These are phyloP conservation scores for Falcaria lacertinaria DNA, from an alignment of 2,888 invertebrate genomes.

Conservation along the genomic window DNA sequence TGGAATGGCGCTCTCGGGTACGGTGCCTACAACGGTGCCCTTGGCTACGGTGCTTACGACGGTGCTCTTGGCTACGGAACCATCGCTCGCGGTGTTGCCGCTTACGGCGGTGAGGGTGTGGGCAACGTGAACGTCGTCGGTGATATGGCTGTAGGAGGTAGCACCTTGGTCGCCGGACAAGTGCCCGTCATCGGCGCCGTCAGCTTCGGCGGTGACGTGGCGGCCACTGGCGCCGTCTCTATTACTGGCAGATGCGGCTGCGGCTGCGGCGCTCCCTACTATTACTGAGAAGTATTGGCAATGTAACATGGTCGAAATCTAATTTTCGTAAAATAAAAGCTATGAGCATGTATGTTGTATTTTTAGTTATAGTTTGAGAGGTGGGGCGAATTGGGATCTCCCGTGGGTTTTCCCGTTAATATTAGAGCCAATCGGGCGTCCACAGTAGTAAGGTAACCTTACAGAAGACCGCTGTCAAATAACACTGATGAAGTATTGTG, in stretches of 20 bases:
- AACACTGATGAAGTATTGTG: too few species aligned
- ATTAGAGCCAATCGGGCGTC: too few species aligned
- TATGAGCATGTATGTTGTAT: too few species aligned
- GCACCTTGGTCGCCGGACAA: slow-evolving; percentile 1
- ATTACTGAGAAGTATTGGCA: neutral
- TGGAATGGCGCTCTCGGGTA: neutral
- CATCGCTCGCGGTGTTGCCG: neutral
- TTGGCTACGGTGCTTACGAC: neutral
- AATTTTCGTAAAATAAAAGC: too few species aligned
- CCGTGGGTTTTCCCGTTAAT: too few species aligned
- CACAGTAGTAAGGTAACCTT: too few species aligned
- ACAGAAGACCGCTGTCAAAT: too few species aligned
- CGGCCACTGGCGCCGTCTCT: slow-evolving; percentile 3
- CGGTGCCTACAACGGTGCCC: neutral
- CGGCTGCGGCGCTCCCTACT: slow-evolving; percentile 9
- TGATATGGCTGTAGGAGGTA: slow-evolving; percentile 26
- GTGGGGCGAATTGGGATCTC: too few species aligned
- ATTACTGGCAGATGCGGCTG: slow-evolving; percentile 10
- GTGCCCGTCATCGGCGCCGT: slow-evolving; percentile 1
- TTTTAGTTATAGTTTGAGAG: too few species aligned
- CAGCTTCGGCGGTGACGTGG: slow-evolving; percentile 11
- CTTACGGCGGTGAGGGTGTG: slow-evolving; percentile 1
- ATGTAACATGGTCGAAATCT: too few species aligned
- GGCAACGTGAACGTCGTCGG: slow-evolving; percentile 19
- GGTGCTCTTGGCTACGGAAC: neutral